Evolutionary conservation across 2,113 vertebrate genomes (phyloP).

Genomic region (Rallus limicola): DNA sequence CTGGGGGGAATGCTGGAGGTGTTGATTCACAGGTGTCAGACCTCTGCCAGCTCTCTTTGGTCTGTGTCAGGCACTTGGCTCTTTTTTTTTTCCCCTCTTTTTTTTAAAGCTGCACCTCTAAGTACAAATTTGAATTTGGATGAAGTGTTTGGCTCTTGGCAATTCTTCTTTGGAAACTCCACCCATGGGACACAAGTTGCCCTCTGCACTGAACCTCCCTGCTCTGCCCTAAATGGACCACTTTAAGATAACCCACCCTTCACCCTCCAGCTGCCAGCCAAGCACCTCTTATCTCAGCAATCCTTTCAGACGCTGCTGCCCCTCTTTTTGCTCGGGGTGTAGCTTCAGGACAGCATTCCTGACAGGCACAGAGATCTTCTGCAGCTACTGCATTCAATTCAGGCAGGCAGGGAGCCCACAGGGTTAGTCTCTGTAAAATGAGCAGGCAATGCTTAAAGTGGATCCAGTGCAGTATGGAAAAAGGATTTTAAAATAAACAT

Average conservation of each 20-base stretch:
- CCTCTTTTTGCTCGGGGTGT: neutral
- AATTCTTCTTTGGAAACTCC: neutral
- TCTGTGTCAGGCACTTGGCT: slow-evolving; percentile 20
- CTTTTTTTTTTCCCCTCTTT: neutral
- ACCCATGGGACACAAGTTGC: rapidly evolving
- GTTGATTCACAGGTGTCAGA: neutral
- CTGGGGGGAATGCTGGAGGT: neutral
- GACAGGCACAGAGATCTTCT: neutral
- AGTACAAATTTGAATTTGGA: neutral
- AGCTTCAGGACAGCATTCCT: neutral
- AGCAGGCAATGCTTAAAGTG: neutral
- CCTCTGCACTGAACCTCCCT: neutral
- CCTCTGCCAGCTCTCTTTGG: neutral
- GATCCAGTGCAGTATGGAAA: neutral
- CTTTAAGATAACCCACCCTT: neutral
- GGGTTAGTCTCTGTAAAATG: neutral
- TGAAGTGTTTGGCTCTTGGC: neutral
- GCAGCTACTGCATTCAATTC: rapidly evolving
- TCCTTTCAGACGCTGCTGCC: neutral
- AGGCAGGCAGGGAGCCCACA: neutral
- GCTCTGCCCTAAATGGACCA: neutral
- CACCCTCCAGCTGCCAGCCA: neutral
- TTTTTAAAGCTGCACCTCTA: neutral
- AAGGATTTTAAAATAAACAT: neutral
- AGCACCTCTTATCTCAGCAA: neutral